Base-by-base conservation (phyloP, 2,888 invertebrate genomes). In the Iselma pallidipennis region DNA sequence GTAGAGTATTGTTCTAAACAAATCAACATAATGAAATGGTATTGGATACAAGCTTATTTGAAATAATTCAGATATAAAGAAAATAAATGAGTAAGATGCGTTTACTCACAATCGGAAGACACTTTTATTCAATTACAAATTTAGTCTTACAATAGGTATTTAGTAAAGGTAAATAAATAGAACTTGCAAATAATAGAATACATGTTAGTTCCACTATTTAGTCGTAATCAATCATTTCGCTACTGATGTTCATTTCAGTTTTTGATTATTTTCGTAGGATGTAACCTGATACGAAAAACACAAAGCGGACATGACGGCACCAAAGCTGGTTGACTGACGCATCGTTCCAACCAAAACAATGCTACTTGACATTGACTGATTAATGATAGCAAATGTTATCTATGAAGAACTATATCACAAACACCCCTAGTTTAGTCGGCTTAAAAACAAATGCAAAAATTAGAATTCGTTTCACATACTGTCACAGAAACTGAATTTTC, bases 311-410 rank as follows among this genome's bases (percentile, higher is more conserved):
- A 65, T 62, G 67, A 65, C 65, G 68, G 68, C 71, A 64, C 68
- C 67, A 66, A 67, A 71, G 66, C 65, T 69, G 66, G 65, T 66
- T 63, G 70, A 70, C 65, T 69, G 67, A 64, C 65, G 66, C 66
- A 68, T 69, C 67, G 64, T 59, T 69, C 65, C 65, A 71, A 67
- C 67, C 70, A 70, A 74, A 74, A 74, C 73, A 74, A 74, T 71
- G 66, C 71, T 57, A 64, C 63, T 63, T 74, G 74, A 74, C 74
- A 70, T 71, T 74, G 74, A 74, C 66, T 73, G 74, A 74, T 74
- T 71, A 65, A 66, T 65, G 63, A 60, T 60, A 55, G 57, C 33
- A 55, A 64, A 66, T 67, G 69, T 71, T 71, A 71, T 71, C 70
- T 68, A 59, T 65, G 61, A 63, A 64, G 67, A 42, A 61, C 67